phyloP scores from a whole-genome alignment of 92 coral and sea anemone genomes.

The Pocillopora grandis region DNA sequence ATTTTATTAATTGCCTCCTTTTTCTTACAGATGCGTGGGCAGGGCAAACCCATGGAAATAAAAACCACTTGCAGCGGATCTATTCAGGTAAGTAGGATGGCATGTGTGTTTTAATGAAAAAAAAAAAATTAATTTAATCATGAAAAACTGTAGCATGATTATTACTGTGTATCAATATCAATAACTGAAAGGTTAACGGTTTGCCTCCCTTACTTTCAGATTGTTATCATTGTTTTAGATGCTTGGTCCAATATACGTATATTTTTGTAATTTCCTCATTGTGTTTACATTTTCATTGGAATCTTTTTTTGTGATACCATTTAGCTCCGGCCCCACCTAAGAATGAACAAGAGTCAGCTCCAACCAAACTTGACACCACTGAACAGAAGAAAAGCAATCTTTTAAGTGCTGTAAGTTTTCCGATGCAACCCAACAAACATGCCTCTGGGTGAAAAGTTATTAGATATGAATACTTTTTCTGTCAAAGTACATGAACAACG shows the following conservation, averaged over 20 bases:
- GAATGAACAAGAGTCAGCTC: background rate
- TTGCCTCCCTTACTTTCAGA: too few relatives aligned
- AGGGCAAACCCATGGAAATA: constrained; percentile 55
- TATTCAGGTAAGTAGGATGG: constrained; percentile 57
- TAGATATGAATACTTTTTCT: too few relatives aligned
- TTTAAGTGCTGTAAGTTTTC: too few relatives aligned
- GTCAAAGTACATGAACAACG: too few relatives aligned
- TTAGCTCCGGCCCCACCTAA: background rate
- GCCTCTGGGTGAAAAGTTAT: background rate
- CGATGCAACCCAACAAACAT: background rate
- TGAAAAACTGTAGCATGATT: too few relatives aligned
- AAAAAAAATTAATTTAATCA: too few relatives aligned
- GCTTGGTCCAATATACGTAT: too few relatives aligned
- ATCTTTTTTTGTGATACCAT: background rate
- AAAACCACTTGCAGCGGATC: constrained; percentile 20
- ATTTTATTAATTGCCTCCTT: background rate
- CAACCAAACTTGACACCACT: background rate
- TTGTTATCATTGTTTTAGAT: too few relatives aligned
- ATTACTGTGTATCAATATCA: too few relatives aligned
- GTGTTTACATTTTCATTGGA: background rate
- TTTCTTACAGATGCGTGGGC: constrained; percentile 80
- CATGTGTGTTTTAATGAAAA: background rate
- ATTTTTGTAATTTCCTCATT: too few relatives aligned
- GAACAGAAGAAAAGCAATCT: background rate
- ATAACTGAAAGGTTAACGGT: too few relatives aligned